Evolutionary conservation across 2,888 invertebrate species (phyloP), one percentile per base, ranked within the genome.

Genomic region (Girardia tigrina): DNA sequence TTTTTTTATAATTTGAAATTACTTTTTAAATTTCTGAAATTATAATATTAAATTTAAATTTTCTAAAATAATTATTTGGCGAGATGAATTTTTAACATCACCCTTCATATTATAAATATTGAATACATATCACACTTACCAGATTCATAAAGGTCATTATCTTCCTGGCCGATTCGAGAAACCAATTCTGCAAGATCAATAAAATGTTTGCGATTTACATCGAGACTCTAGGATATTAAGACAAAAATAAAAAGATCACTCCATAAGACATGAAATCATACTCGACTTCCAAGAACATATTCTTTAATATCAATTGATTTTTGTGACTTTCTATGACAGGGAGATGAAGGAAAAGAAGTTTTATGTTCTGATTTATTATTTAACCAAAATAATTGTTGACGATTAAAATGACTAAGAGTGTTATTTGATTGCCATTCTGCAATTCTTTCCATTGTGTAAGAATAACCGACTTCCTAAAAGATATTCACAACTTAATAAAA

Each of bases 141-240:
- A 29, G 29, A 29, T 72, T 72, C 73, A n/a, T 72, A 72, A 29
- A 72, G 6, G 36, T 29, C 73, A 4, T 42, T 72, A n/a, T 74
- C 69, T 4, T 74, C 42, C 29, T 82, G 80, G 16, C 83, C 82
- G 70, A 84, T 83, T 77, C 81, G 80, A 4, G 82, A 83, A 26
- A 83, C 82, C 71, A 83, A 78, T 77, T 84, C 83, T n/a, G 84
- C 83, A 26, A 83, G 80, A 76, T 83, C 83, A 27, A 82, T 83
- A 80, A 84, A 84, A 12, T 36, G 27, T 26, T 23, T 74, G 74
- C 72, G n/a, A 6, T 29, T 29, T 12, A 28, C 71, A 75, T 80
- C 78, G 26, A 78, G 77, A 29, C 78, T 78, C 81, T 82, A 75
- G 1, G 28, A 23, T 29, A 78, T 8, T 28, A 0, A 76, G 8